Evolutionary conservation across 2,888 invertebrate species (phyloP), one percentile per base, ranked within the genome.

Genomic region (Pherbina coryleti): DNA sequence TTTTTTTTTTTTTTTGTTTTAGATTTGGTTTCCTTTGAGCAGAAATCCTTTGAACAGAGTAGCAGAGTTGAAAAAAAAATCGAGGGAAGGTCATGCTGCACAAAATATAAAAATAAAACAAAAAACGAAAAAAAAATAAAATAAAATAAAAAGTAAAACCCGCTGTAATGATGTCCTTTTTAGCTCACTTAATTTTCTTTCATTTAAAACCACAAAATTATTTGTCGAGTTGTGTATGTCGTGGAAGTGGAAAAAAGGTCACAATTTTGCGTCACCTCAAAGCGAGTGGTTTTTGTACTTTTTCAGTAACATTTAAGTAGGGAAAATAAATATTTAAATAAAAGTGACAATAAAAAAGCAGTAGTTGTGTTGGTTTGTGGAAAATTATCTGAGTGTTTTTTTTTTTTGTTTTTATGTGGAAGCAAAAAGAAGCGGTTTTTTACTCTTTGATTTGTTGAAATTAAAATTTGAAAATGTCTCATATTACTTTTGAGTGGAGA

Each of bases 161-260:
- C 22, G 49, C 49, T 37, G 53, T 75, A 75, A 75, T 67, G 75
- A 55, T 75, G 75, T 75, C 66, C 75, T 67, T 75, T 67, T 62
- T 44, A 28, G 28, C 55, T 53, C 37, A 67, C 55, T 53, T 66
- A 75, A 75, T 67, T 66, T 55, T 37, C 75, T 67, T 67, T 53
- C 67, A 67, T 53, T 75, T 66, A 11, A 66, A 67, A 44, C 55
- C 67, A 22, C 67, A 66, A 55, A 37, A 67, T 75, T 75, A 55
- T 67, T 62, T 49, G 62, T n/a, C 28, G 37, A 57, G 57, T 37
- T 34, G 57, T 34, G 57, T 22, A 37, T n/a, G 22, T 11, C 57
- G 28, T n/a, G n/a, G n/a, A 55, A 55, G 9, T 25, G 57, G 25
- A 60, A 60, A 60, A 60, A 60, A 60, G 57, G 57, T 22, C 28